Percentiles rank a stretch among this genome's conserved stretches.
Conservation (phyloP, 2,888 invertebrate genomes). For the Drosophila prostipennis region DNA sequence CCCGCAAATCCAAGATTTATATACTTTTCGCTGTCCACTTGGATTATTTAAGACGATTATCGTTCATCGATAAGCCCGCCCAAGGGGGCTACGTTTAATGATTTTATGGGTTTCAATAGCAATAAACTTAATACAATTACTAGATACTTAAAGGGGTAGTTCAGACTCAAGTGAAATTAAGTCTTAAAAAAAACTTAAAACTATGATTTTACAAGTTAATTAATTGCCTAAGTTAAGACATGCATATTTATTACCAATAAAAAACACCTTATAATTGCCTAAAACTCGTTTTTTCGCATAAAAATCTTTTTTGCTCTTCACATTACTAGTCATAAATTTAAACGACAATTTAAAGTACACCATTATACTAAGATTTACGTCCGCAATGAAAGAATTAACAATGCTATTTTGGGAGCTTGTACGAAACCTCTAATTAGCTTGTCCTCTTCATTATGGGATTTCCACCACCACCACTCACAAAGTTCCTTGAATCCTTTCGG, state of each 20-base stretch:
- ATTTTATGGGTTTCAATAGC: slow-evolving; percentile 10
- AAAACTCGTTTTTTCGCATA: not conserved
- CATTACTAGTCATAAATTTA: not conserved
- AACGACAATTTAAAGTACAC: not conserved
- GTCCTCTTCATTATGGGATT: slow-evolving; percentile 9
- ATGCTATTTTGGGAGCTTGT: not conserved
- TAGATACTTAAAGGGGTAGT: not conserved
- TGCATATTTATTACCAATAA: not conserved
- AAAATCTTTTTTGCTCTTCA: not conserved
- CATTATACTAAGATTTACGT: not conserved
- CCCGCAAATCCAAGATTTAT: slow-evolving; percentile 32
- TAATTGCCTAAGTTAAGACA: not conserved
- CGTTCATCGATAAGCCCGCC: not conserved
- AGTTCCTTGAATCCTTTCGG: slow-evolving; percentile 1
- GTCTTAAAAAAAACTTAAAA: too few relatives aligned
- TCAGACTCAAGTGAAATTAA: not conserved
- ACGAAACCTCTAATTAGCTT: slow-evolving; percentile 16
- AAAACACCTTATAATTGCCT: not conserved
- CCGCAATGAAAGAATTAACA: not conserved
- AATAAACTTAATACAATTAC: slow-evolving; percentile 4
- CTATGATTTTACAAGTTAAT: too few relatives aligned
- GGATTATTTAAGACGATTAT: slow-evolving; percentile 12
- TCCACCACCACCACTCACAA: not conserved
- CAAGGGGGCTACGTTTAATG: slow-evolving; percentile 14
- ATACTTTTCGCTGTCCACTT: slow-evolving; percentile 9